These are phyloP conservation scores for Temnothorax curvispinosus DNA, from an alignment of 1,140 invertebrate species.

Conservation along the genomic window DNA sequence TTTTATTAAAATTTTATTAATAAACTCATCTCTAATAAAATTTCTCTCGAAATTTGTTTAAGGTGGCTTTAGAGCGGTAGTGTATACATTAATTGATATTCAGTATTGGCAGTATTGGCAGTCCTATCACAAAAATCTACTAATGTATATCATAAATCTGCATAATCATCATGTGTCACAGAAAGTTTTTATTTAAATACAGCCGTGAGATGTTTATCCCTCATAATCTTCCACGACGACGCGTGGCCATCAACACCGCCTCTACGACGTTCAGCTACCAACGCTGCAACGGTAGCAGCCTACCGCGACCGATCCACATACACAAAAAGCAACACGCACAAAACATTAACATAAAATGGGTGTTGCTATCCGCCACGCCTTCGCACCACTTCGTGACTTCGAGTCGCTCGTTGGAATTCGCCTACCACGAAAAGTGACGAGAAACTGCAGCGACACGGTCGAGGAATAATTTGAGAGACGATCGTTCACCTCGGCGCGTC, in stretches of 20 bases:
- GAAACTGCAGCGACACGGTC: conserved; percentile 1
- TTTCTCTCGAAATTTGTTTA: no score
- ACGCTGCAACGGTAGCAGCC: conserved; percentile 33
- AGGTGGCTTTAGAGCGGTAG: no score
- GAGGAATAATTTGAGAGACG: conserved; percentile 40
- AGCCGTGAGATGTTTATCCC: conserved; percentile 59
- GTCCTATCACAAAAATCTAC: not conserved
- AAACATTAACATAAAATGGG: conserved; percentile 83
- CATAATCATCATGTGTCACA: conserved; percentile 18
- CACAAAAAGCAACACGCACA: conserved; percentile 26
- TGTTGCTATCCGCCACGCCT: conserved; percentile 81
- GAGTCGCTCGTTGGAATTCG: conserved; percentile 63
- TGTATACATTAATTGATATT: not conserved
- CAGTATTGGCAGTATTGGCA: not conserved
- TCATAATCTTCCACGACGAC: conserved; percentile 65
- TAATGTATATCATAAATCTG: conserved; percentile 45
- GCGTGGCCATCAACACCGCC: conserved; percentile 60
- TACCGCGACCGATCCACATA: conserved; percentile 23
- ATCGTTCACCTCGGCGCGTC: conserved; percentile 28
- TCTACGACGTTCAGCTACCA: conserved; percentile 41
- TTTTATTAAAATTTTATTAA: no score
- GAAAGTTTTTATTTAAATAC: conserved; percentile 65
- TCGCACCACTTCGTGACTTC: conserved; percentile 38
- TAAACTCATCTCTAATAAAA: no score
- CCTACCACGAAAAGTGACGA: conserved; percentile 48